Evolutionary conservation across 2,797 vertebrate species (phyloP).

Genomic region (Limosa lapponica): DNA sequence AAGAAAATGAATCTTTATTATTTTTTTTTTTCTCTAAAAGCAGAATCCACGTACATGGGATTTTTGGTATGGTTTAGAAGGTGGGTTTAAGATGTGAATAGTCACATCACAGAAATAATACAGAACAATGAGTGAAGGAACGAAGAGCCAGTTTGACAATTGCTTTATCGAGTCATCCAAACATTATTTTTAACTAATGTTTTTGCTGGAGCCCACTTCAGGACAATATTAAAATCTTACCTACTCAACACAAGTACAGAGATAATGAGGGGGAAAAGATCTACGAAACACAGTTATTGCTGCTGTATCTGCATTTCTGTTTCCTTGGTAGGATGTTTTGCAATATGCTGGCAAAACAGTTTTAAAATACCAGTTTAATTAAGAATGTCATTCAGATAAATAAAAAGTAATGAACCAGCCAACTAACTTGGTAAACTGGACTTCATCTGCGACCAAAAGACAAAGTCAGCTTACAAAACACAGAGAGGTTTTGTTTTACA

Average conservation of each 20-base stretch:
- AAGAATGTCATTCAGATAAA: background rate
- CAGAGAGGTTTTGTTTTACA: background rate
- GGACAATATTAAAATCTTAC: conserved; percentile 10
- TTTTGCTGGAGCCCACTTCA: background rate
- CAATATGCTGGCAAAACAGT: background rate
- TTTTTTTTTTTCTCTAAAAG: conserved; percentile 57
- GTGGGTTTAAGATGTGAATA: conserved; percentile 45
- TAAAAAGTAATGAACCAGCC: background rate
- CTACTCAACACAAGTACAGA: background rate
- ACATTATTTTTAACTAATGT: background rate
- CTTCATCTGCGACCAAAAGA: background rate
- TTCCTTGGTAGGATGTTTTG: background rate
- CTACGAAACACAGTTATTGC: conserved; percentile 49
- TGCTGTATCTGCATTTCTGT: background rate
- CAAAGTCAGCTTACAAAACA: background rate
- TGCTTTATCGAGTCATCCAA: background rate
- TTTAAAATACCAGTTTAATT: background rate
- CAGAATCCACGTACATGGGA: conserved; percentile 34
- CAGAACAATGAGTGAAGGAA: conserved; percentile 37
- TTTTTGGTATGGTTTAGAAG: background rate
- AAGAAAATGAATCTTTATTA: conserved; percentile 62
- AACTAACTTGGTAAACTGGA: background rate
- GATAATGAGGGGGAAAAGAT: background rate
- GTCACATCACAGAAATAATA: conserved; percentile 56
- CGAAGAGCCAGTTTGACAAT: background rate